Evolutionary conservation across 2,797 vertebrate genomes (phyloP).

Genomic region (Sternarchorhynchus goeldii): DNA sequence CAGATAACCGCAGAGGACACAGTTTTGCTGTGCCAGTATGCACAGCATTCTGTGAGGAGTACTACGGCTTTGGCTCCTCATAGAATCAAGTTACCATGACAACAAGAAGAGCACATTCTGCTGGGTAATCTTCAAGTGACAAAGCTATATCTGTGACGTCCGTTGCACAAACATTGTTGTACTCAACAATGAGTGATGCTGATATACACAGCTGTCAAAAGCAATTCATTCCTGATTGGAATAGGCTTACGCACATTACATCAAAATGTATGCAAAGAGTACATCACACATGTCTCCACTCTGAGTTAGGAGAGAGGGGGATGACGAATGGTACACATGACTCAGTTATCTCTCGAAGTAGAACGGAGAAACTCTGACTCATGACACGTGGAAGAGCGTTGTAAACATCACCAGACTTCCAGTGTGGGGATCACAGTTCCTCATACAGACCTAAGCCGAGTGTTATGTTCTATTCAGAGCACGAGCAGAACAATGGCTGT

Average conservation of each 20-base stretch:
- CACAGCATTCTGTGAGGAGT: slow-evolving; percentile 33
- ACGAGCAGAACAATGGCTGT: not conserved
- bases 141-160: slow-evolving; percentile 34
- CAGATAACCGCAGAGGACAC: not conserved
- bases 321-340: slow-evolving; percentile 27
- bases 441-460: slow-evolving; percentile 24
- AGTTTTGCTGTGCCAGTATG: slow-evolving; percentile 6
- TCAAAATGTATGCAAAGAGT: not conserved
- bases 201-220: no score
- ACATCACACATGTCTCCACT: not conserved
- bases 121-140: slow-evolving; percentile 39
- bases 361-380: slow-evolving; percentile 73
- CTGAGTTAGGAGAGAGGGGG: slow-evolving; percentile 4
- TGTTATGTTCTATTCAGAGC: slow-evolving; percentile 6
- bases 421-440: slow-evolving; percentile 75
- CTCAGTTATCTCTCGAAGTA: slow-evolving; percentile 51
- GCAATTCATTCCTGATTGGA: no score
- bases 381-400: slow-evolving; percentile 68
- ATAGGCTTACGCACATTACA: not conserved
- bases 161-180: slow-evolving; percentile 18
- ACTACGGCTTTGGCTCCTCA: slow-evolving; percentile 38
- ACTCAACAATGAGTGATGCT: not conserved
- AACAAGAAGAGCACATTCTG: slow-evolving; percentile 46
- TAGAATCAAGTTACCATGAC: slow-evolving; percentile 62
- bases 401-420: slow-evolving; percentile 64